Percentiles rank a stretch among this genome's conserved stretches.
These are phyloP conservation scores for Dascyllus trimaculatus DNA, from an alignment of 2,113 vertebrate genomes.

Conservation along the genomic window DNA sequence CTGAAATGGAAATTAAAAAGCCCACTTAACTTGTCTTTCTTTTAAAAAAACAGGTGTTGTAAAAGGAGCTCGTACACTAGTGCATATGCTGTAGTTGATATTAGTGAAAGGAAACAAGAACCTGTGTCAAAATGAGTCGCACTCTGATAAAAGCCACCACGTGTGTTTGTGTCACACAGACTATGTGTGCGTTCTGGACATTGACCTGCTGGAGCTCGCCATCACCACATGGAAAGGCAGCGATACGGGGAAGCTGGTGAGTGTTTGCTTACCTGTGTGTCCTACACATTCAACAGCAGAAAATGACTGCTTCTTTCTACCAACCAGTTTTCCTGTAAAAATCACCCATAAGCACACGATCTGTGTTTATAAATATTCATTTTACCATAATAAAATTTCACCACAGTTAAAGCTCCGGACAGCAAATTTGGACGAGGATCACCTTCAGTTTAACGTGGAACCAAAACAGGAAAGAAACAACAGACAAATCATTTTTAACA, in stretches of 20 bases:
- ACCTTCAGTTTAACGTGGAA: constrained; percentile 25
- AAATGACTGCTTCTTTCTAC: not conserved
- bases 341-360: constrained; percentile 30
- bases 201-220: constrained; percentile 92
- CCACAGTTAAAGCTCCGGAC: constrained; percentile 23
- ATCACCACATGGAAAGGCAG: constrained; percentile 95
- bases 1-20: too few species aligned
- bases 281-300: constrained; percentile 1
- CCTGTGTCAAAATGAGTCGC: not conserved
- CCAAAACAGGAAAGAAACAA: constrained; percentile 3
- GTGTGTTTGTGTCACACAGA: constrained; percentile 78
- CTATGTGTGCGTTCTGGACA: constrained; percentile 92
- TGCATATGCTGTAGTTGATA: too few species aligned
- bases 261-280: constrained; percentile 47
- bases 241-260: constrained; percentile 87
- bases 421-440: constrained; percentile 12
- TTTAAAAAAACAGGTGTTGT: too few species aligned
- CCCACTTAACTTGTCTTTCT: too few species aligned
- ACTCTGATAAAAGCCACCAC: not conserved
- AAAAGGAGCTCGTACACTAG: too few species aligned
- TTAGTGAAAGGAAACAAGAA: too few species aligned
- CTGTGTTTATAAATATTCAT: constrained; percentile 54
- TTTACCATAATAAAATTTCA: constrained; percentile 36
- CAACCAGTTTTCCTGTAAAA: constrained; percentile 16
- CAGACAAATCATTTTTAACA: constrained; percentile 7